Conservation (phyloP, 2,888 invertebrate species). For the Agonum fuliginosum region DNA sequence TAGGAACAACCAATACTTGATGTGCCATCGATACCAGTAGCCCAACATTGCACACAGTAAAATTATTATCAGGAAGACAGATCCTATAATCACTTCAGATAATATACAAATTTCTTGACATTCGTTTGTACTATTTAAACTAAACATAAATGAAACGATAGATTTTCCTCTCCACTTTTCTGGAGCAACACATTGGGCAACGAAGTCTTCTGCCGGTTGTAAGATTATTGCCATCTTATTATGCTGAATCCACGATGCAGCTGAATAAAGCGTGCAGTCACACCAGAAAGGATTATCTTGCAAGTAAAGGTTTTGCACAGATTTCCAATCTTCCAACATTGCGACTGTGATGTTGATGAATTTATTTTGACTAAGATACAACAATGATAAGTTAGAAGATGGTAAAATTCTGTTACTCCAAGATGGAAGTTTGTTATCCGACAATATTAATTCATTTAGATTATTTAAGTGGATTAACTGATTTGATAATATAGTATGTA, state of each 20-base stretch:
- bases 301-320: slow-evolving; percentile 73
- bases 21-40: slow-evolving; percentile 70
- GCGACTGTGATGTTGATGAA: slow-evolving; percentile 75
- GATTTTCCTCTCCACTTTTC: slow-evolving; percentile 23
- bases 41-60: background rate
- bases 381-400: slow-evolving; percentile 71
- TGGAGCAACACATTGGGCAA: slow-evolving; percentile 9
- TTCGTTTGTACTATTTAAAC: background rate
- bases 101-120: background rate
- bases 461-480: slow-evolving; percentile 72
- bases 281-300: slow-evolving; percentile 76
- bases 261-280: slow-evolving; percentile 74
- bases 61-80: background rate
- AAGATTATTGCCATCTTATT: background rate
- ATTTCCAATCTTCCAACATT: slow-evolving; percentile 77
- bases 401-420: slow-evolving; percentile 75
- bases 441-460: slow-evolving; percentile 74
- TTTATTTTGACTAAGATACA: slow-evolving; percentile 75
- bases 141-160: background rate
- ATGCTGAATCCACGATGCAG: slow-evolving; percentile 71
- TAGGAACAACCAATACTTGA: slow-evolving; percentile 76
- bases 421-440: slow-evolving; percentile 74
- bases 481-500: slow-evolving; percentile 72
- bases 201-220: background rate
- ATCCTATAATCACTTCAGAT: background rate